Evolutionary conservation across 2,113 vertebrate species (phyloP).

Genomic region (Trogon melanurus): DNA sequence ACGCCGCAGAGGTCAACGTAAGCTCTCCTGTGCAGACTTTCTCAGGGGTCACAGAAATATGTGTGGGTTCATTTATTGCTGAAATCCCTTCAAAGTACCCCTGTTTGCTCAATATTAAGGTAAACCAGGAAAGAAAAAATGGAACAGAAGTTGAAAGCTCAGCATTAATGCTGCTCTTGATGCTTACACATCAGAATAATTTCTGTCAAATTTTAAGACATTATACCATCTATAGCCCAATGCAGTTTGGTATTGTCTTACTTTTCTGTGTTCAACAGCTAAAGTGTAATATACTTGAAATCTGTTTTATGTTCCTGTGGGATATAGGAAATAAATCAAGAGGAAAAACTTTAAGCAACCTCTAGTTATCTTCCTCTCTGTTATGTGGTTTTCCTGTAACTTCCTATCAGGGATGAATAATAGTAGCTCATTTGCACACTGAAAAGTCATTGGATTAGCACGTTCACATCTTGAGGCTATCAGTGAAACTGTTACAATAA

Average conservation of each 20-base stretch:
- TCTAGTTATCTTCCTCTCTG: neutral
- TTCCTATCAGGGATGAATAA: neutral
- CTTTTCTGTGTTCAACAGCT: neutral
- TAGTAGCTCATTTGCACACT: neutral
- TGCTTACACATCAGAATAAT: neutral
- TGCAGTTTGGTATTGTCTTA: neutral
- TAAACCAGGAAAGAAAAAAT: neutral
- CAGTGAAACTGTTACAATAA: neutral
- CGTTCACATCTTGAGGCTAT: neutral
- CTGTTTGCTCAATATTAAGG: neutral
- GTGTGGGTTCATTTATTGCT: neutral
- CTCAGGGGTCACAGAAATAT: neutral
- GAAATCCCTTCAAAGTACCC: slow-evolving; percentile 12
- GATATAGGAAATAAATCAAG: neutral
- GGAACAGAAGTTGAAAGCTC: neutral
- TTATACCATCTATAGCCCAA: neutral
- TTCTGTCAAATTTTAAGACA: neutral
- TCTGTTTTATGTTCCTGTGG: neutral
- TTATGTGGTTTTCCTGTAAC: neutral
- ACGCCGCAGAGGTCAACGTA: neutral
- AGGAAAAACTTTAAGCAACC: neutral
- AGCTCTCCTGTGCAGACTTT: neutral
- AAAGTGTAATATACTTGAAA: neutral
- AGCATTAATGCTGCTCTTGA: neutral
- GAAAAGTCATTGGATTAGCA: neutral